Conservation (phyloP, 2,888 invertebrate species). For the Drosophila phalerata region DNA sequence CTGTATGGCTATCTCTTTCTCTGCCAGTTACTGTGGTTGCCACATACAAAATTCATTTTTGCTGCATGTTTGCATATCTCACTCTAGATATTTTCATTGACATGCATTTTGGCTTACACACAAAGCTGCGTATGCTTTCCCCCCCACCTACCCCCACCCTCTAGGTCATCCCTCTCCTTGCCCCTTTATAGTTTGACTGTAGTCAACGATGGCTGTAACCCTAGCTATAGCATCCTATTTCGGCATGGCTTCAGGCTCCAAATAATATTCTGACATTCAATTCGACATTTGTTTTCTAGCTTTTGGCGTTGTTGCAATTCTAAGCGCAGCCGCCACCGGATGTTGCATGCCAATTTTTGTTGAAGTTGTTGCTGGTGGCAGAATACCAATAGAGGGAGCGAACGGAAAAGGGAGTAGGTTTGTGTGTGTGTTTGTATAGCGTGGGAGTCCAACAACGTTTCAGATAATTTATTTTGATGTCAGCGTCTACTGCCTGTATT, state of each 20-base stretch:
- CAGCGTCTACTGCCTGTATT: slow-evolving; percentile 64
- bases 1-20: background rate
- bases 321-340: slow-evolving; percentile 75
- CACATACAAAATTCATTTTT: slow-evolving; percentile 70
- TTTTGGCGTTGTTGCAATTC: slow-evolving; percentile 65
- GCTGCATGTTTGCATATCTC: slow-evolving; percentile 72
- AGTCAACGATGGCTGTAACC: slow-evolving; percentile 13
- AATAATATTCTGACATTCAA: slow-evolving; percentile 79
- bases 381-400: slow-evolving; percentile 15
- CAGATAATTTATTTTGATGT: slow-evolving; percentile 76
- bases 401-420: background rate
- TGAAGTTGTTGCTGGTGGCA: slow-evolving; percentile 31
- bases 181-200: background rate
- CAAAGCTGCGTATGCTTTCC: slow-evolving; percentile 35
- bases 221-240: slow-evolving; percentile 1
- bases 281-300: slow-evolving; percentile 76
- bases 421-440: background rate
- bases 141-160: too few relatives aligned
- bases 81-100: slow-evolving; percentile 72
- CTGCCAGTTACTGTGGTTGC: slow-evolving; percentile 18
- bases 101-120: slow-evolving; percentile 73
- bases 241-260: slow-evolving; percentile 42
- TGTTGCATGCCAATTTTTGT: slow-evolving; percentile 78
- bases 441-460: slow-evolving; percentile 47
- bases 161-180: background rate